These are phyloP conservation scores for Xestia sexstrigata DNA, from an alignment of 2,888 invertebrate genomes.

Conservation along the genomic window DNA sequence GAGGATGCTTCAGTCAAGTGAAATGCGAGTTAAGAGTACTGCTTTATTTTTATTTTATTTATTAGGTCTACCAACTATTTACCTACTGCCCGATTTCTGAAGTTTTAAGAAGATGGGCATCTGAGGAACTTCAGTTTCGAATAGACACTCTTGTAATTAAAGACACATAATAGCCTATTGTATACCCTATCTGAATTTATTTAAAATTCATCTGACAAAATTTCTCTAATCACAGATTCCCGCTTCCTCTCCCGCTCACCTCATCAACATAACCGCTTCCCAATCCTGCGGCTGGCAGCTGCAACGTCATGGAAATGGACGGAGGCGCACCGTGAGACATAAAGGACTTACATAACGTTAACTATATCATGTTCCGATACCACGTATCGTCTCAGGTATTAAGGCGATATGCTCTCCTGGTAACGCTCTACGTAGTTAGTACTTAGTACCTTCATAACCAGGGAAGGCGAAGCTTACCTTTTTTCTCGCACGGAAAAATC, in stretches of 20 bases:
- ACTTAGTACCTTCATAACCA: slow-evolving; percentile 25
- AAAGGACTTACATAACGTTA: slow-evolving; percentile 78
- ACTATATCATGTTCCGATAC: slow-evolving; percentile 69
- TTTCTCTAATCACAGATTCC: background rate
- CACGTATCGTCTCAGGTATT: slow-evolving; percentile 62
- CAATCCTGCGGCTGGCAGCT: slow-evolving; percentile 80
- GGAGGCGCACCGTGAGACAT: slow-evolving; percentile 77
- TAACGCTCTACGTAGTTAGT: slow-evolving; percentile 42
- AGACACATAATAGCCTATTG: background rate
- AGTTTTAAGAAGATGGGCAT: background rate
- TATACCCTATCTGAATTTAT: background rate
- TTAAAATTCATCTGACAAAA: background rate
- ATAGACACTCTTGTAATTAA: background rate
- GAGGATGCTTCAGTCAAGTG: background rate
- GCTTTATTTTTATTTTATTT: too few relatives aligned
- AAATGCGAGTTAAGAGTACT: background rate
- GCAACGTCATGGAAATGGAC: slow-evolving; percentile 85
- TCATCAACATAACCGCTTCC: slow-evolving; percentile 34
- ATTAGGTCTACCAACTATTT: too few relatives aligned
- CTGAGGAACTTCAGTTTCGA: background rate
- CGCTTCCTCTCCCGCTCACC: slow-evolving; percentile 56
- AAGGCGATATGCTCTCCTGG: slow-evolving; percentile 53
- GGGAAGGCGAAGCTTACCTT: slow-evolving; percentile 3
- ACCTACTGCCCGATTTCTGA: background rate
- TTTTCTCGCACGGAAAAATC: slow-evolving; percentile 38